phyloP scores from a whole-genome alignment of 2,113 vertebrate genomes.

The Amphilophus citrinellus region DNA sequence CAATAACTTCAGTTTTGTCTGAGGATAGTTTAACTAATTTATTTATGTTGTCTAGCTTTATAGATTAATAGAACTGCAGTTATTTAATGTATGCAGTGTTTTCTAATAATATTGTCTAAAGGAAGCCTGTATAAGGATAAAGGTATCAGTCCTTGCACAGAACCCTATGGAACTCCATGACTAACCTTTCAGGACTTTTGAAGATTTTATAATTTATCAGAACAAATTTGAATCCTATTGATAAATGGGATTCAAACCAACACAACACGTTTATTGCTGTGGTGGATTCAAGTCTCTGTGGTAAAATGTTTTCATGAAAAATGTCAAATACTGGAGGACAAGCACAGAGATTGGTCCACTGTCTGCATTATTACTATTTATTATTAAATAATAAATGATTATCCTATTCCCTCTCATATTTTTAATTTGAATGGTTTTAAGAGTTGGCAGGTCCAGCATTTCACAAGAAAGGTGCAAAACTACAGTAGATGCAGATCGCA shows the following conservation, averaged over 20 bases:
- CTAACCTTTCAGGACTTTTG: background rate
- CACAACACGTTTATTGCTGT: background rate
- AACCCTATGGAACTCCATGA: background rate
- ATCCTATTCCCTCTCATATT: background rate
- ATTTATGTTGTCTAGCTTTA: background rate
- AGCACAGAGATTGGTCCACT: background rate
- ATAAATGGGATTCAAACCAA: background rate
- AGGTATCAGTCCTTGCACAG: background rate
- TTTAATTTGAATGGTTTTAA: conserved; percentile 3
- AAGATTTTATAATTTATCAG: background rate
- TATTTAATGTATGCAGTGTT: background rate
- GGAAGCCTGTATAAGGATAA: background rate
- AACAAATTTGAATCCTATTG: background rate
- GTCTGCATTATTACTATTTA: background rate
- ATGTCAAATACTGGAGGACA: background rate
- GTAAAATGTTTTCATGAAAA: background rate
- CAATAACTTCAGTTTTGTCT: background rate
- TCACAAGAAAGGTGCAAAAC: background rate
- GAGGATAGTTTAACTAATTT: background rate
- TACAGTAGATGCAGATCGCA: background rate
- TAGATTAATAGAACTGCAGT: background rate
- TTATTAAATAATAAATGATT: too few species aligned
- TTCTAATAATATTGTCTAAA: background rate
- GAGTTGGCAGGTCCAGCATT: background rate
- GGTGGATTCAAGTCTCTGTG: background rate